A percentile compares a stretch with the other conserved stretches of the same genome.
Conservation (phyloP, 2,888 invertebrate genomes). For the Leucoma salicis region DNA sequence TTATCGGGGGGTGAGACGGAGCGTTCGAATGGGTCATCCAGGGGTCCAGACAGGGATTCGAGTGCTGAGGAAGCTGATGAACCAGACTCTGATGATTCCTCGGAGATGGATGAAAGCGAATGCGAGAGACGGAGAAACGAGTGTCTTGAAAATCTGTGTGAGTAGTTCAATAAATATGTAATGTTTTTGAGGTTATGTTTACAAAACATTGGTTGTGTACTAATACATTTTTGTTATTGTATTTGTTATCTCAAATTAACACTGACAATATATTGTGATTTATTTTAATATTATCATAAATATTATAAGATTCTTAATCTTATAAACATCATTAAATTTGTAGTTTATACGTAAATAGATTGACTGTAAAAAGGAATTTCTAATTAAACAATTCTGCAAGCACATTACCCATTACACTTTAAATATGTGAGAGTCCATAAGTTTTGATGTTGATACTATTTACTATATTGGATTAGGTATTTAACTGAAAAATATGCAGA, state of each 20-base stretch:
- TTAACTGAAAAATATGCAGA: too few species aligned
- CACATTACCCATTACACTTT: too few species aligned
- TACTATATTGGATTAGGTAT: too few species aligned
- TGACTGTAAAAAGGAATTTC: too few species aligned
- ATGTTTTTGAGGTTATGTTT: conserved; percentile 77
- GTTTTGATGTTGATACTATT: too few species aligned
- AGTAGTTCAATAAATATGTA: conserved; percentile 26
- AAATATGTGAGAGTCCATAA: too few species aligned
- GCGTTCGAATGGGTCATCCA: conserved; percentile 85
- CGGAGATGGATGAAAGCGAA: conserved; percentile 96
- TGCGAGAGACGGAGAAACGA: conserved; percentile 92
- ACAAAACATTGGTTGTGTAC: conserved; percentile 57
- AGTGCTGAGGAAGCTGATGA: conserved; percentile 90
- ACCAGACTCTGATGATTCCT: conserved; percentile 92
- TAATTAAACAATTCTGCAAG: too few species aligned
- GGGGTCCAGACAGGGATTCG: conserved; percentile 85
- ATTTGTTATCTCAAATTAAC: neutral
- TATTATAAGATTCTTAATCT: too few species aligned
- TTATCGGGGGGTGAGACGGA: conserved; percentile 87
- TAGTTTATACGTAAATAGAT: too few species aligned
- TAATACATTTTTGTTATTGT: conserved; percentile 16
- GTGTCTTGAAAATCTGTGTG: conserved; percentile 90
- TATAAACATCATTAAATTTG: too few species aligned
- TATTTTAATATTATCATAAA: too few species aligned
- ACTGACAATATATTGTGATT: neutral